Percentiles rank a stretch among this genome's conserved stretches.
Conservation (phyloP, 1,140 invertebrate species). For the Zaprionus camerounensis region DNA sequence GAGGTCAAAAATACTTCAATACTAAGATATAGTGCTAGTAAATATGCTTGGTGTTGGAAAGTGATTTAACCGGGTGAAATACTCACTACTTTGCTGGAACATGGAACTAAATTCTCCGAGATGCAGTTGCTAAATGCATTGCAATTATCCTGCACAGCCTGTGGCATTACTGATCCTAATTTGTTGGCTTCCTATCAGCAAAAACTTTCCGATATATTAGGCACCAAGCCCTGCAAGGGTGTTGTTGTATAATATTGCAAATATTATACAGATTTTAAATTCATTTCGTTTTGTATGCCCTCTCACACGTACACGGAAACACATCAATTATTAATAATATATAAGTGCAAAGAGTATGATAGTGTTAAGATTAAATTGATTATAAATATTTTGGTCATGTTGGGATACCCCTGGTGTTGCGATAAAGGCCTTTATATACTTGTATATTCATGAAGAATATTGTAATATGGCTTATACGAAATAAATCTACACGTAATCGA, state of each 20-base stretch:
- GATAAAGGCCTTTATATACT: conserved; percentile 59
- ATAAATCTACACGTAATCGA: conserved; percentile 43
- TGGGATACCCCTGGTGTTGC: conserved; percentile 65
- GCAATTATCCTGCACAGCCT: conserved; percentile 87
- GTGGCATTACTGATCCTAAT: conserved; percentile 83
- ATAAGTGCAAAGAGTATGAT: conserved; percentile 61
- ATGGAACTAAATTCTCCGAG: conserved; percentile 93
- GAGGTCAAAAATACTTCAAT: too few species aligned
- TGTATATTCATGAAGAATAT: conserved; percentile 61
- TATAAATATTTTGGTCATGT: conserved; percentile 71
- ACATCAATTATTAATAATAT: conserved; percentile 47
- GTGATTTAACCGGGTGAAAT: conserved; percentile 87
- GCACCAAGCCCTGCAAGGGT: conserved; percentile 82
- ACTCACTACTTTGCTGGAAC: conserved; percentile 91
- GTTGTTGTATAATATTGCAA: conserved; percentile 70
- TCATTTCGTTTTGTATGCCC: conserved; percentile 33
- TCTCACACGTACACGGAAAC: conserved; percentile 12
- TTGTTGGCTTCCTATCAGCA: conserved; percentile 85
- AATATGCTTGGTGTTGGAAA: neutral
- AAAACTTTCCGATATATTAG: conserved; percentile 86
- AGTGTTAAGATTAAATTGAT: conserved; percentile 61
- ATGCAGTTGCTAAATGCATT: conserved; percentile 94
- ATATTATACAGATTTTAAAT: conserved; percentile 44
- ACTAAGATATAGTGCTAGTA: too few species aligned
- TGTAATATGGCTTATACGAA: conserved; percentile 68